Conservation (phyloP, 2,888 invertebrate species). For the Drosophila imparisetae region DNA sequence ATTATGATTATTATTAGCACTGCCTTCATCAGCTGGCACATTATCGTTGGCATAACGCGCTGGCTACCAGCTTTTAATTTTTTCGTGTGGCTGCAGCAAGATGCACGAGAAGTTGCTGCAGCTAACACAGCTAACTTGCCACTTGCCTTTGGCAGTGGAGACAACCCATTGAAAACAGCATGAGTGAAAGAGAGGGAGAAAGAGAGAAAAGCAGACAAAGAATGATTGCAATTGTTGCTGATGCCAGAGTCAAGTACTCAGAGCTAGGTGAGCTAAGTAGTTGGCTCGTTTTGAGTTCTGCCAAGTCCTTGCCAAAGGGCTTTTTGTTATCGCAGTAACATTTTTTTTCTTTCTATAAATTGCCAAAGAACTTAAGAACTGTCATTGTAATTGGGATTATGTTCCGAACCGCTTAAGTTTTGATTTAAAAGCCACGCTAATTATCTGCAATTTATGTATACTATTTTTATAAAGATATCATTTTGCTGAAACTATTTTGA, state of each 20-base stretch:
- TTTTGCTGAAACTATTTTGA: not conserved
- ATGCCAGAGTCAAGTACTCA: conserved; percentile 43
- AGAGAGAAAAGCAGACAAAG: conserved; percentile 1
- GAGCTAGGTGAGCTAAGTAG: conserved; percentile 34
- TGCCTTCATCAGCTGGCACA: conserved; percentile 69
- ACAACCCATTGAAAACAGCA: conserved; percentile 27
- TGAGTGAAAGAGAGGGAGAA: not conserved
- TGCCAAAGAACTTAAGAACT: conserved; percentile 6
- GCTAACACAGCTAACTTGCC: conserved; percentile 28
- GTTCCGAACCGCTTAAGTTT: not conserved
- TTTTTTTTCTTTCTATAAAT: conserved; percentile 6
- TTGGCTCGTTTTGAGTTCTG: conserved; percentile 20
- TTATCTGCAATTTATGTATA: not conserved
- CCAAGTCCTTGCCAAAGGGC: conserved; percentile 37
- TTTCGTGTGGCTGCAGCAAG: conserved; percentile 4
- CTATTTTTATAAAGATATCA: not conserved
- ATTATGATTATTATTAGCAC: conserved; percentile 53
- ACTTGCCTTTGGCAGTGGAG: conserved; percentile 61
- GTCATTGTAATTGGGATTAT: conserved; percentile 22
- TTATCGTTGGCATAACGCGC: conserved; percentile 58
- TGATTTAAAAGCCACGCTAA: not conserved
- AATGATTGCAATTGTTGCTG: conserved; percentile 55
- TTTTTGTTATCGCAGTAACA: conserved; percentile 8
- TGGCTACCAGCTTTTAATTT: conserved; percentile 51
- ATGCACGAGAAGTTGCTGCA: conserved; percentile 24